phyloP scores from a whole-genome alignment of 2,888 invertebrate genomes.

The Timandra comae region DNA sequence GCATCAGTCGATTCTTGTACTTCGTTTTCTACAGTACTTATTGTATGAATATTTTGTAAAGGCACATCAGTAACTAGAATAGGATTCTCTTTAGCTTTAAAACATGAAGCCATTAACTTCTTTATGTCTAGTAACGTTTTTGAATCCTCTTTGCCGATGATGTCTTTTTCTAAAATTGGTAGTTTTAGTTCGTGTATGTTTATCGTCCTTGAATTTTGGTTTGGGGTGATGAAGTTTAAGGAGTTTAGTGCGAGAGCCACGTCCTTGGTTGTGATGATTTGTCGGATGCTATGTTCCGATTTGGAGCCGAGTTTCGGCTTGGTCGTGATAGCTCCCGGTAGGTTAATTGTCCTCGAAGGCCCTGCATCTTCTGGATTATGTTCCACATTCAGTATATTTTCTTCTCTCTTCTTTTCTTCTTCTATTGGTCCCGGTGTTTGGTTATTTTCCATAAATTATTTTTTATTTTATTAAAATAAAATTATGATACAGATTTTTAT shows the following conservation, averaged over 20 bases:
- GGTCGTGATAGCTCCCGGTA: conserved; percentile 52
- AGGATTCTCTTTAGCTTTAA: conserved; percentile 46
- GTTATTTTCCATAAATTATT: conserved; percentile 56
- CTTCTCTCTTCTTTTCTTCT: conserved; percentile 33
- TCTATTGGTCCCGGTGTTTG: conserved; percentile 32
- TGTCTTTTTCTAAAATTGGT: conserved; percentile 34
- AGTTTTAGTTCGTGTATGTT: conserved; percentile 46
- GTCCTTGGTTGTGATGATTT: conserved; percentile 55
- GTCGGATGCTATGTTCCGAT: conserved; percentile 61
- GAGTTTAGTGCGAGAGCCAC: conserved; percentile 56
- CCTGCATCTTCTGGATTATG: conserved; percentile 46
- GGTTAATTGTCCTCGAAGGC: conserved; percentile 40
- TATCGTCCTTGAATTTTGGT: conserved; percentile 28
- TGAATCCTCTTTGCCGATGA: conserved; percentile 29
- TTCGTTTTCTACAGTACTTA: conserved; percentile 21
- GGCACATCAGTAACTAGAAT: conserved; percentile 33
- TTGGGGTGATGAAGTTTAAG: conserved; percentile 40
- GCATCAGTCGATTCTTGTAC: conserved; percentile 32
- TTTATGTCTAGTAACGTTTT: conserved; percentile 52
- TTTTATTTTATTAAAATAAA: conserved; percentile 46
- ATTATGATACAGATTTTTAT: conserved; percentile 5
- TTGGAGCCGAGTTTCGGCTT: conserved; percentile 51
- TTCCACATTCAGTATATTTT: conserved; percentile 23
- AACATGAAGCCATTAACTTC: conserved; percentile 60
- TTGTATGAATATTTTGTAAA: conserved; percentile 32